These are phyloP conservation scores for Solenopsis invicta DNA, from an alignment of 1,140 invertebrate genomes.

Conservation along the genomic window DNA sequence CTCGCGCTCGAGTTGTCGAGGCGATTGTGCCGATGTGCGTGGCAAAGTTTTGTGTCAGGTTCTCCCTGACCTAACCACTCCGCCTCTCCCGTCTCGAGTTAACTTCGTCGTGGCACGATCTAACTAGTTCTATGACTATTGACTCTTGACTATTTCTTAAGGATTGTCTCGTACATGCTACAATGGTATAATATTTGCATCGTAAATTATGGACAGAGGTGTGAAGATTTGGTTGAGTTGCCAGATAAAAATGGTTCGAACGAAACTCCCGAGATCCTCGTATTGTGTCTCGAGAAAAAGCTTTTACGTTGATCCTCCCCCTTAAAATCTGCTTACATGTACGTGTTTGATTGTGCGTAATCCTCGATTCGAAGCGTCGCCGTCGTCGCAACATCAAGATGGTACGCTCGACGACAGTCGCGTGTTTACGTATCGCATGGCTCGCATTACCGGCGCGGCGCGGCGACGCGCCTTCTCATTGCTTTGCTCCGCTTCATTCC, in stretches of 20 bases:
- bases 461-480: slow-evolving; percentile 67
- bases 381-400: slow-evolving; percentile 1
- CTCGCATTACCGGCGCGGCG: slow-evolving; percentile 43
- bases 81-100: slow-evolving; percentile 73
- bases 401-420: slow-evolving; percentile 9
- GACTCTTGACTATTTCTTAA: slow-evolving; percentile 66
- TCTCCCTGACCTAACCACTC: slow-evolving; percentile 85
- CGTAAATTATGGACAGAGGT: slow-evolving; percentile 15
- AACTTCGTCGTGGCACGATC: slow-evolving; percentile 28
- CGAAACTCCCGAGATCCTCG: background rate
- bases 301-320: background rate
- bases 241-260: background rate
- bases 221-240: background rate
- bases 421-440: slow-evolving; percentile 54
- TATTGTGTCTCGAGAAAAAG: background rate
- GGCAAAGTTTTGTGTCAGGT: slow-evolving; percentile 81
- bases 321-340: background rate
- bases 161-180: slow-evolving; percentile 43
- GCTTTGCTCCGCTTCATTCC: slow-evolving; percentile 80
- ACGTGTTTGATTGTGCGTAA: background rate
- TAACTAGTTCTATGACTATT: too few relatives aligned
- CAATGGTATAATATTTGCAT: slow-evolving; percentile 50
- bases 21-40: slow-evolving; percentile 81
- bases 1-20: slow-evolving; percentile 76
- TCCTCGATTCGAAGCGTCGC: background rate